phyloP scores from a whole-genome alignment of 2,113 vertebrate genomes.

The Isichthys henryi region DNA sequence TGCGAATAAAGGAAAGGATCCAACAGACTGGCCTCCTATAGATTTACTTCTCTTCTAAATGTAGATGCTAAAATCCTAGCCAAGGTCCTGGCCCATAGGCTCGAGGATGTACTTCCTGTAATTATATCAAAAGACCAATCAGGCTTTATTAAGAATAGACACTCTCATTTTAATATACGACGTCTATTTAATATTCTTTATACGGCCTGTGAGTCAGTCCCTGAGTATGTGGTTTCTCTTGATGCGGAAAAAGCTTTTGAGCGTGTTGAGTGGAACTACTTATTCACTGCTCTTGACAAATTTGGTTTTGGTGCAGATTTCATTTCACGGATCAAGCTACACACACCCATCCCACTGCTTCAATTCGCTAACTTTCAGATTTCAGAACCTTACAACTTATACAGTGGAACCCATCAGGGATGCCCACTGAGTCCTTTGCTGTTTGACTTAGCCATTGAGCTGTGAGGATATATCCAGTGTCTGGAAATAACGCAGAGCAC shows the following conservation, averaged over 20 bases:
- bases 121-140: not conserved
- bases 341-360: not conserved
- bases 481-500: not conserved
- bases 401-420: not conserved
- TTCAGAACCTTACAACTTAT: not conserved
- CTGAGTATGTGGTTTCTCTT: not conserved
- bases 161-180: not conserved
- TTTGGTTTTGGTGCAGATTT: not conserved
- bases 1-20: not conserved
- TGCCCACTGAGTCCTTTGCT: not conserved
- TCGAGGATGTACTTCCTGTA: not conserved
- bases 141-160: not conserved
- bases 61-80: not conserved
- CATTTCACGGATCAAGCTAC: not conserved
- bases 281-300: not conserved
- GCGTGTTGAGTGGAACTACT: not conserved
- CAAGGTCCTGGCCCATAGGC: not conserved
- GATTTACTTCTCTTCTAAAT: not conserved
- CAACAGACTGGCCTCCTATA: no score
- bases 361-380: not conserved
- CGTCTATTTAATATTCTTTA: not conserved
- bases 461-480: not conserved
- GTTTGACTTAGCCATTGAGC: not conserved
- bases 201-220: not conserved
- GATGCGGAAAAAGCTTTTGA: not conserved